These are phyloP conservation scores for Mesocentrotus franciscanus DNA, from an alignment of 53 echinoderm and acorn worm species.

Conservation along the genomic window DNA sequence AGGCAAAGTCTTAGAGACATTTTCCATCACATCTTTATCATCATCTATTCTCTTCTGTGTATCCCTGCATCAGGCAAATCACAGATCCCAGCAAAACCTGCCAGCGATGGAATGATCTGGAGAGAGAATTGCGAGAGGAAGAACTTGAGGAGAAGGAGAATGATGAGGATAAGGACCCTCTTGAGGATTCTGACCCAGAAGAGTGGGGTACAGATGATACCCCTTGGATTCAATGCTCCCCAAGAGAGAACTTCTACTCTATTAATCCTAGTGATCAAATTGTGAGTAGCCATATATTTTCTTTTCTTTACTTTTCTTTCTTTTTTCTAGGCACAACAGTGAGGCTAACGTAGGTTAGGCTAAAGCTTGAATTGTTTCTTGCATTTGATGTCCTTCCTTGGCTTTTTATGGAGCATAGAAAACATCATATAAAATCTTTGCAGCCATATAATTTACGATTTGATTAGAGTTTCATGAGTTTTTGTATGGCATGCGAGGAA, in stretches of 20 bases:
- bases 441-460: too few relatives aligned
- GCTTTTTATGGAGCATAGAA: too few relatives aligned
- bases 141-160: conserved; percentile 41
- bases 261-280: conserved; percentile 74
- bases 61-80: background rate
- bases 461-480: too few relatives aligned
- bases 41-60: background rate
- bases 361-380: too few relatives aligned
- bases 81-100: conserved; percentile 43
- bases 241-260: conserved; percentile 90
- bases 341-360: too few relatives aligned
- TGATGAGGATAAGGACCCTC: conserved; percentile 53
- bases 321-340: background rate
- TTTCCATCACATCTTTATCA: background rate
- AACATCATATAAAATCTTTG: too few relatives aligned
- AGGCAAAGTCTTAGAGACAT: background rate
- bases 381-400: too few relatives aligned
- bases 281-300: conserved; percentile 52
- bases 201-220: conserved; percentile 64
- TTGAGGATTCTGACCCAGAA: conserved; percentile 57
- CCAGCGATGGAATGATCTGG: conserved; percentile 66
- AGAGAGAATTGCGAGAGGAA: conserved; percentile 62
- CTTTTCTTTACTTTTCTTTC: background rate
- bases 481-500: too few relatives aligned
- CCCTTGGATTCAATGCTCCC: conserved; percentile 89